Evolutionary conservation across 2,888 invertebrate genomes (phyloP), one percentile per base, ranked within the genome.

Genomic region (Apeira syringaria): DNA sequence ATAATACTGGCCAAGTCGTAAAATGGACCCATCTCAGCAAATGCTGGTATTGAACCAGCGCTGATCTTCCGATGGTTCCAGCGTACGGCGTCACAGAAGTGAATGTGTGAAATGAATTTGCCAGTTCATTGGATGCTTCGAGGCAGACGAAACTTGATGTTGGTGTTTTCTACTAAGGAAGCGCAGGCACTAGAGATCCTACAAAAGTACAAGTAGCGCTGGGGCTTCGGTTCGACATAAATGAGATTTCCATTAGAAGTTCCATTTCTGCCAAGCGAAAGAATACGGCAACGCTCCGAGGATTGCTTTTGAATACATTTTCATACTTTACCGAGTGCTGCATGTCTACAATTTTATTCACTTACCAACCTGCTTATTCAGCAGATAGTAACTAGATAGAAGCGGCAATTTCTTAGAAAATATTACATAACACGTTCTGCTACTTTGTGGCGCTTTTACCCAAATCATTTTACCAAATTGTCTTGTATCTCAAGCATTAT

Each of bases 201-300:
- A 67, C 64, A 60, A 69, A 38, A 50, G 53, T 59, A 58, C 58
- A 50, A 45, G 59, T 54, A 61, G 52, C 53, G 47, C 53, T 54
- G 60, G 53, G 56, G 59, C 61, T 54, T 49, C 59, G 59, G 61
- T 64, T 64, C 59, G 56, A 58, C 59, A 70, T 73, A 78, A 79
- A 78, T 78, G 70, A 73, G 69, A 72, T 78, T 76, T 71, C 73
- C 69, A 78, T 80, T 74, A 70, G 67, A 64, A 62, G 54, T 57
- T 59, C 62, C 65, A 59, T 61, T 54, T 54, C 49, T 53, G 55
- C 56, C 41, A 46, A 60, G 52, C 55, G 56, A 61, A 65, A 64
- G 64, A 67, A 68, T 59, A 58, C 54, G 46, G 43, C 38, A 26
- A 17, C 38, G 37, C 48, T 42, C 32, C 50, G 55, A 49, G 58